Evolutionary conservation across 1,140 invertebrate genomes (phyloP), one percentile per base, ranked within the genome.

Genomic region (Papilio helenus): DNA sequence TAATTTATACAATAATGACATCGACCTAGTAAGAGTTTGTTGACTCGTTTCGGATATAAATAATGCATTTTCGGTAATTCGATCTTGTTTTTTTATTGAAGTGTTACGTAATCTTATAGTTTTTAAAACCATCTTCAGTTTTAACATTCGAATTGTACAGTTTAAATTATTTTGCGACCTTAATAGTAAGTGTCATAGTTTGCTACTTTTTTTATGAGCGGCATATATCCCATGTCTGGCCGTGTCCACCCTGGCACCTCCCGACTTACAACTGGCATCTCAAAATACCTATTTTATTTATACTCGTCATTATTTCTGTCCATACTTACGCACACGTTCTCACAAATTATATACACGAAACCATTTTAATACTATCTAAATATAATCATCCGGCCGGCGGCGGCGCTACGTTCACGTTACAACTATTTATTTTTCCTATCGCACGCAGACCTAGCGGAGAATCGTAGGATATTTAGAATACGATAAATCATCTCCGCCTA

Each of bases 361-460:
- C 20, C 44, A 44, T 44, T 73, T 44, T 49, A 44, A 73, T 49
- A 73, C n/a, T 16, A 73, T n/a, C 72, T 73, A 73, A 73, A 73
- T 73, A 73, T 73, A 73, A 49, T 46, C 20, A 23, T 44, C n/a
- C 42, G 71, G 18, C 34, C 7, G 34, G 34, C 44, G 10, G 44
- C 20, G 72, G 72, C 20, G 44, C 42, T 26, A 73, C 72, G 71
- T 72, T 72, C 39, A 72, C 71, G 39, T 12, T 73, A 73, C 72
- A 73, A 73, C 72, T 73, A 73, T 73, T 73, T 73, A 73, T 73
- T 73, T 73, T 72, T 46, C 14, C 72, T 42, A 26, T 16, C 20
- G 72, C 44, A 23, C 44, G 42, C 20, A 46, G 72, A 73, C 42
- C 34, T 29, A 29, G 61, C n/a, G 23, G 68, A 18, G 29, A n/a